Conservation (phyloP, 92 coral and sea anemone genomes). For the Porites cylindrica region DNA sequence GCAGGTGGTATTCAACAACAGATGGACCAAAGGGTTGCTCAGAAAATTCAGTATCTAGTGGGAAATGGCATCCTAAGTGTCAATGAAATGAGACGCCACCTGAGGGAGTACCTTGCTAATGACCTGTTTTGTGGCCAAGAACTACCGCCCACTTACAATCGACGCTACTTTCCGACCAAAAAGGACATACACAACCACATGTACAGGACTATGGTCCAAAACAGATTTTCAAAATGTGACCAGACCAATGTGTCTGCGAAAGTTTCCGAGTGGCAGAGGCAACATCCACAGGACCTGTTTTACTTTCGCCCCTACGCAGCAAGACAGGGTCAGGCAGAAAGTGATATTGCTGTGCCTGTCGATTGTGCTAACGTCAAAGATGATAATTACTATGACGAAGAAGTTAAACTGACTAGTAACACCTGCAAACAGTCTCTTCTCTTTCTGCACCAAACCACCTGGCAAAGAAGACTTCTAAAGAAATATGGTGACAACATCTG, state of each 20-base stretch:
- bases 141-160: slow-evolving; percentile 32
- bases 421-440: too few relatives aligned
- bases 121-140: slow-evolving; percentile 43
- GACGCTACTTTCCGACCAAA: slow-evolving; percentile 42
- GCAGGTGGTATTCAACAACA: slow-evolving; percentile 45
- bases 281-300: slow-evolving; percentile 51
- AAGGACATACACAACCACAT: slow-evolving; percentile 61
- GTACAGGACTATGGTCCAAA: slow-evolving; percentile 44
- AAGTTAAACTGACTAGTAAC: too few relatives aligned
- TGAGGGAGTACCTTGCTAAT: slow-evolving; percentile 25
- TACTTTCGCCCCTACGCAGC: slow-evolving; percentile 53
- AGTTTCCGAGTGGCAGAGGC: slow-evolving; percentile 33
- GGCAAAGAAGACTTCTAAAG: slow-evolving; percentile 51
- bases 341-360: too few relatives aligned
- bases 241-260: slow-evolving; percentile 49
- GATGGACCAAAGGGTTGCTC: neutral
- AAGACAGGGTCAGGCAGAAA: too few relatives aligned
- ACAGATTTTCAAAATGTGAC: slow-evolving; percentile 61
- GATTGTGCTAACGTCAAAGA: too few relatives aligned
- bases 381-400: too few relatives aligned
- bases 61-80: slow-evolving; percentile 32
- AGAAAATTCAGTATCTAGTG: slow-evolving; percentile 44
- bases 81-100: slow-evolving; percentile 48
- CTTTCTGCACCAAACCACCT: slow-evolving; percentile 56
- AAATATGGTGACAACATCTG: slow-evolving; percentile 46